Evolutionary conservation across 2,113 vertebrate genomes (phyloP).

Genomic region (Ailurus styani): DNA sequence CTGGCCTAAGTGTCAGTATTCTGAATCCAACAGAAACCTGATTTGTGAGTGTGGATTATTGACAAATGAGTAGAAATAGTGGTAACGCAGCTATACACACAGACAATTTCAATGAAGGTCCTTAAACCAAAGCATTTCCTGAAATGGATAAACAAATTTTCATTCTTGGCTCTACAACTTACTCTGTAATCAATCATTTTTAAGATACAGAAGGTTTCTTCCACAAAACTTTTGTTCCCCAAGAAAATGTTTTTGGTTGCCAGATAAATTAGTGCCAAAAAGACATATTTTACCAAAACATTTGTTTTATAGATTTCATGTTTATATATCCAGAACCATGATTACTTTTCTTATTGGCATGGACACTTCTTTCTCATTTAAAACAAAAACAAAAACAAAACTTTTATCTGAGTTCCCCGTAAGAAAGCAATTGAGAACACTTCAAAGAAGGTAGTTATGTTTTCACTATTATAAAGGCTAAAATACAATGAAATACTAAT

Average conservation of each 20-base stretch:
- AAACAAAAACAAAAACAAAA: constrained; percentile 12
- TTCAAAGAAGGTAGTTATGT: background rate
- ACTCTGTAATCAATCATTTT: constrained; percentile 20
- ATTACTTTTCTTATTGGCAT: constrained; percentile 24
- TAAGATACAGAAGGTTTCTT: background rate
- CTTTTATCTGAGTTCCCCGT: background rate
- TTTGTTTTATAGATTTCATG: constrained; percentile 52
- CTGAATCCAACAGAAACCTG: background rate
- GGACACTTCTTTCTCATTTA: background rate
- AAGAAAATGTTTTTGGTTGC: background rate
- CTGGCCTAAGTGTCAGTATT: background rate
- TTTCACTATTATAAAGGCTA: background rate
- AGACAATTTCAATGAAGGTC: background rate
- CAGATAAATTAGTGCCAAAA: constrained; percentile 22
- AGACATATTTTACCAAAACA: constrained; percentile 44
- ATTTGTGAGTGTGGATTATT: background rate
- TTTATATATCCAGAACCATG: constrained; percentile 38
- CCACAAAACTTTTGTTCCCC: constrained; percentile 29
- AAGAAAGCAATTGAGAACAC: constrained; percentile 3
- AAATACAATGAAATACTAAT: background rate
- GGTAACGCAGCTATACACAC: background rate
- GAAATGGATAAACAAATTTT: background rate
- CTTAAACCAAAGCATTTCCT: background rate
- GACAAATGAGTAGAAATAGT: background rate
- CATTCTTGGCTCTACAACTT: background rate